Evolutionary conservation across 2,113 vertebrate species (phyloP), one percentile per base, ranked within the genome.

Genomic region (Nettapus auritus): DNA sequence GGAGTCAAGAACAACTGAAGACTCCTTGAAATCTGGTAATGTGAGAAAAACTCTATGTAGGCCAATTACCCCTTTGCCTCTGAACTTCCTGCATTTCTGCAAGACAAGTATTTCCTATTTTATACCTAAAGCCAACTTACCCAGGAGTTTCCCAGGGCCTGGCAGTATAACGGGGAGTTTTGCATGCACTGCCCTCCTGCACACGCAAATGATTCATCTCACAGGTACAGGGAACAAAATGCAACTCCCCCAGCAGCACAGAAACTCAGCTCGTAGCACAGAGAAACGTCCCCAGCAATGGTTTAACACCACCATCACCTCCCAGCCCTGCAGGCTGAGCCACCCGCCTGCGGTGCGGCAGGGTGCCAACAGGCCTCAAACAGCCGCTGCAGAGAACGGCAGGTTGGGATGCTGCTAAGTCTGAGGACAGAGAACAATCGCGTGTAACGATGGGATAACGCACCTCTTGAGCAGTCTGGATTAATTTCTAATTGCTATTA

Each of bases 191-290:
- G 50, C 36, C 29, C 26, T 16, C 31, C 36, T 10, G 5, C 6
- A 34, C 2, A 34, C 2, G 28, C 19, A 52, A 36, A 19, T 3
- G 8, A 28, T 20, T 11, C 38, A 21, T 14, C 36, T 53, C 33
- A 4, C 0, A 2, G 18, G 15, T n/a, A 52, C 26, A 1, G 5
- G 2, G 36, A 50, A 18, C 42, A 60, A 67, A 48, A 23, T 0
- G 5, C 20, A 52, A 20, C 7, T 76, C 17, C n/a, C 42, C 38
- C 31, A 38, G 28, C 13, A 73, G 33, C 38, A 25, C 38, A 67
- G 34, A 40, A 56, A 31, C 8, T 36, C 34, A 55, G 3, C 52
- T 71, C 28, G 5, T 4, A 4, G 13, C 5, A 0, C 15, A 6
- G 6, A 20, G 31, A 48, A 71, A 36, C 10, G n/a, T 34, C 9